These are phyloP conservation scores for Rhinolophus ferrumequinum DNA, from an alignment of 2,113 vertebrate genomes.

Conservation along the genomic window DNA sequence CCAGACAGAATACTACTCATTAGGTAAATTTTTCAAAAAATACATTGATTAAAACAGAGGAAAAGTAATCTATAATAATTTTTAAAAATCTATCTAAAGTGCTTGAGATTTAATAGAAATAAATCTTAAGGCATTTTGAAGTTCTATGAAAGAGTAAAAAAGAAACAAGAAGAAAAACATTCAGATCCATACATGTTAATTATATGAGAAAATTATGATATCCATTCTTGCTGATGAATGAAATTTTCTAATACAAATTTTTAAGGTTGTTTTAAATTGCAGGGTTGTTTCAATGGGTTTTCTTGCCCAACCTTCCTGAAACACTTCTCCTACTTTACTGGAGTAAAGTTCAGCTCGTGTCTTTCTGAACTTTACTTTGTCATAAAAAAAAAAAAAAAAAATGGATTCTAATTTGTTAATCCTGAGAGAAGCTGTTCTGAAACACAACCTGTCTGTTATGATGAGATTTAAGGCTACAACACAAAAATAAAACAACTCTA, in stretches of 20 bases:
- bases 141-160: constrained; percentile 6
- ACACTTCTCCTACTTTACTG: not conserved
- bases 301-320: constrained; percentile 15
- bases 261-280: constrained; percentile 19
- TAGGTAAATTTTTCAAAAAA: constrained; percentile 12
- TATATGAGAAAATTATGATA: not conserved
- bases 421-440: not conserved
- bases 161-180: not conserved
- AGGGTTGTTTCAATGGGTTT: not conserved
- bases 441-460: not conserved
- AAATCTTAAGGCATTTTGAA: constrained; percentile 38
- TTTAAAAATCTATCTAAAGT: not conserved
- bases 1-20: not conserved
- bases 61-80: constrained; percentile 7
- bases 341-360: not conserved
- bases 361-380: constrained; percentile 42
- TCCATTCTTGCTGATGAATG: not conserved
- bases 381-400: not conserved
- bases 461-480: not conserved
- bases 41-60: not conserved
- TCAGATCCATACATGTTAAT: constrained; percentile 28
- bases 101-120: not conserved
- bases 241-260: not conserved
- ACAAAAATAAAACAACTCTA: constrained; percentile 19
- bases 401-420: constrained; percentile 47